Evolutionary conservation across 2,113 vertebrate species (phyloP), one percentile per base, ranked within the genome.

Genomic region (Apteryx mantelli): DNA sequence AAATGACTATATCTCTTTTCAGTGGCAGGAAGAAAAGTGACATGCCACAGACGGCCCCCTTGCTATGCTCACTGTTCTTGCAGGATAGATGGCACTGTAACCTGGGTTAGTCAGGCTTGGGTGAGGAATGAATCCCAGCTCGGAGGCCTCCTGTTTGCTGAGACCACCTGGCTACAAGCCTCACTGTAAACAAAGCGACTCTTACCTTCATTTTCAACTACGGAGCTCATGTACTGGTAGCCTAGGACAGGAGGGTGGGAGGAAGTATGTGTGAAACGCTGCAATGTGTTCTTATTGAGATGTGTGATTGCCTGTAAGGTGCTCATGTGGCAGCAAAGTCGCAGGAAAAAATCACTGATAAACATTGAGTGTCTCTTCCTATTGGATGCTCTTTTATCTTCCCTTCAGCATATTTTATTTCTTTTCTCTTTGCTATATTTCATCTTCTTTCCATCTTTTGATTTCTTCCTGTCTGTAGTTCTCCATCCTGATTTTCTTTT

Each of bases 201-300:
- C 28, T 64, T 36, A 16, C 78, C 20, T 34, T 5, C 18, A 22
- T 38, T 63, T 46, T 58, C 5, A 1, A 2, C 20, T 10, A 17
- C 13, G 28, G 36, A 32, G 36, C 64, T 53, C 16, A 7, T 25
- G 55, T 48, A 4, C 11, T 0, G 1, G 44, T 25, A 61, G 53
- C 88, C 66, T 1, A 0, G 68, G 56, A 52, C 55, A 36, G 88
- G 56, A 73, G 56, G 56, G 28, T 11, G 58, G 38, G 48, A 58
- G 70, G 26, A 6, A 10, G 46, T n/a, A 4, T 1, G 1, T 32
- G 58, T 10, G 79, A 55, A 19, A 34, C 15, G 0, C 0, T 3
- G 75, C 24, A 38, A 11, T 5, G 38, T n/a, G 58, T 19, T 42
- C 80, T 80, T 7, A 11, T n/a, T 12, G 46, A 60, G 71, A 24